These are phyloP conservation scores for Actinopyga echinites DNA, from an alignment of 53 echinoderm and acorn worm genomes.

Conservation along the genomic window DNA sequence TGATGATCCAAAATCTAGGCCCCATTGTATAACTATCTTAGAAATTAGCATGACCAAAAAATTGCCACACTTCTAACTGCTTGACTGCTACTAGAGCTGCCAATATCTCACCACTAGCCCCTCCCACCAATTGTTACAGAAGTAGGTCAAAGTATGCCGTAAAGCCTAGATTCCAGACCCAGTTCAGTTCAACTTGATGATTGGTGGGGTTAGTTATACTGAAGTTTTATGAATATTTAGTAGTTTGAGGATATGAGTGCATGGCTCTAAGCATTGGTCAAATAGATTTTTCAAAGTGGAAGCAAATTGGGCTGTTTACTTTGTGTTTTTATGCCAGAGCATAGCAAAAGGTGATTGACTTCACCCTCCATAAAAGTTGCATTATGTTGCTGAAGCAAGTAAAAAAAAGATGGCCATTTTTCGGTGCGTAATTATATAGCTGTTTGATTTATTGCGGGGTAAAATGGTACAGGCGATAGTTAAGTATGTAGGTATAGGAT, in stretches of 20 bases:
- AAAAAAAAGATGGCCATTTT: constrained; percentile 21
- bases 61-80: constrained; percentile 35
- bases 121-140: constrained; percentile 40
- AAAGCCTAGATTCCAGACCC: constrained; percentile 47
- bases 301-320: constrained; percentile 31
- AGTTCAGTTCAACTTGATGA: constrained; percentile 5
- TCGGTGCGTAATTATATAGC: too few species aligned
- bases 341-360: constrained; percentile 24
- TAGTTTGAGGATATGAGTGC: not conserved
- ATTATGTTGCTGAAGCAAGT: constrained; percentile 15
- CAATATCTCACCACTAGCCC: constrained; percentile 3
- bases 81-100: constrained; percentile 22
- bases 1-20: constrained; percentile 28
- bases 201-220: not conserved
- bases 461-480: too few species aligned
- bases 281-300: not conserved
- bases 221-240: not conserved
- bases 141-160: constrained; percentile 47
- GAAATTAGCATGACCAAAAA: constrained; percentile 42
- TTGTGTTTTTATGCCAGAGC: constrained; percentile 20
- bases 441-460: too few species aligned
- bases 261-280: not conserved
- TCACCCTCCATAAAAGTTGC: not conserved
- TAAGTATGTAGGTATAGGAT: too few species aligned
- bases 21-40: constrained; percentile 51